phyloP scores from a whole-genome alignment of 2,113 vertebrate species.

The Charina bottae region DNA sequence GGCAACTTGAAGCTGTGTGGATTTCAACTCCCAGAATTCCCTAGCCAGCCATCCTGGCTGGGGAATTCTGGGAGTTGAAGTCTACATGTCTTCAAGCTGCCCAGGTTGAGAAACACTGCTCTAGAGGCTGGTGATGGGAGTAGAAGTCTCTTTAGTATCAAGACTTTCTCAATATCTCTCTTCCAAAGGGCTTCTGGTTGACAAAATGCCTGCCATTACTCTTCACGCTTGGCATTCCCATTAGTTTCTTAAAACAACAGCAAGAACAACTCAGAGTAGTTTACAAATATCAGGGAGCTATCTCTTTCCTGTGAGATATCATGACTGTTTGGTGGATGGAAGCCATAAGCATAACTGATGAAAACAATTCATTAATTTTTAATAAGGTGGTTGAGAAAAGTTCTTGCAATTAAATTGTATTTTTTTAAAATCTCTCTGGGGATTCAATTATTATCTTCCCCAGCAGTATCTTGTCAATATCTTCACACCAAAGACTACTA shows the following conservation, averaged over 20 bases:
- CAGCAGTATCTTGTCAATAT: conserved; percentile 10
- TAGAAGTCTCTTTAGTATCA: not conserved
- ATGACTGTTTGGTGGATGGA: not conserved
- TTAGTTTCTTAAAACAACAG: not conserved
- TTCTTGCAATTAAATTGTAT: conserved; percentile 25
- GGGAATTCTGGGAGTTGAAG: not conserved
- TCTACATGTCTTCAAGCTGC: not conserved
- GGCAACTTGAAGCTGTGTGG: not conserved
- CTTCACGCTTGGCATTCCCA: not conserved
- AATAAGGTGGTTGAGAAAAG: conserved; percentile 10
- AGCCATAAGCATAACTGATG: not conserved
- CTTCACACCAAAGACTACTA: not conserved
- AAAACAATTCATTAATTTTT: conserved; percentile 33
- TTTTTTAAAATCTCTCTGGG: not conserved
- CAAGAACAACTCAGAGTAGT: not conserved
- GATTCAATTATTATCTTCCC: conserved; percentile 30
- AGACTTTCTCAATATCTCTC: not conserved
- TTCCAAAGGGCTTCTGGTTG: not conserved
- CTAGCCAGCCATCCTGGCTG: not conserved
- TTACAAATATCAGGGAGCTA: not conserved
- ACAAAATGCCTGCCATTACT: not conserved
- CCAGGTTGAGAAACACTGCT: not conserved
- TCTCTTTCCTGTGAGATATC: not conserved
- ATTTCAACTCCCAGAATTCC: not conserved
- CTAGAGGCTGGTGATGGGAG: not conserved